Percentiles rank a stretch among this genome's conserved stretches.
phyloP scores from a whole-genome alignment of 2,113 vertebrate genomes.

The Synchiropus splendidus region DNA sequence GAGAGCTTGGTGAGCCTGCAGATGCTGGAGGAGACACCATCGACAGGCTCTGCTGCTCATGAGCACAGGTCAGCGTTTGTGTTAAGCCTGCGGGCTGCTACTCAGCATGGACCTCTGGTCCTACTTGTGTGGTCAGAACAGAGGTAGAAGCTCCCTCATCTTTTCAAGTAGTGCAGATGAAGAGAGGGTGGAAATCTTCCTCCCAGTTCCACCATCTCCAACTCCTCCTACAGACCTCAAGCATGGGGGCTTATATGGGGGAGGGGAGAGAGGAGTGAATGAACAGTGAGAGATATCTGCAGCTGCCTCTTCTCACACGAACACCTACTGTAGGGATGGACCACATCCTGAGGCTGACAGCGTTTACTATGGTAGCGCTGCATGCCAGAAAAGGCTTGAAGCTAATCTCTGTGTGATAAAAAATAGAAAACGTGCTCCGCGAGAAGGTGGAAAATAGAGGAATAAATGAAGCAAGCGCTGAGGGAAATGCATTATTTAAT shows the following conservation, averaged over 20 bases:
- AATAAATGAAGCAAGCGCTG: conserved; percentile 32
- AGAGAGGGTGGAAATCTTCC: conserved; percentile 18
- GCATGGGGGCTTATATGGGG: conserved; percentile 54
- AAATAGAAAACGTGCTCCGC: conserved; percentile 17
- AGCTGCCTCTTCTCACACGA: conserved; percentile 48
- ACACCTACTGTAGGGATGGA: conserved; percentile 41
- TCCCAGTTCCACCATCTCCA: conserved; percentile 35
- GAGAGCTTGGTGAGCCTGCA: conserved; percentile 33
- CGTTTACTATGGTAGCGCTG: neutral
- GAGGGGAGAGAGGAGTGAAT: conserved; percentile 54
- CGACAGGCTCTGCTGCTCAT: conserved; percentile 17
- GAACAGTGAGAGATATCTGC: conserved; percentile 46
- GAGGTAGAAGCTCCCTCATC: conserved; percentile 8
- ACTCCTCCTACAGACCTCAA: conserved; percentile 49
- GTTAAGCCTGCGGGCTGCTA: conserved; percentile 9
- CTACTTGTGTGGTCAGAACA: conserved; percentile 12
- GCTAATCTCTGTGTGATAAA: neutral
- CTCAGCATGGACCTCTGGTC: conserved; percentile 8
- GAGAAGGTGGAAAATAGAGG: conserved; percentile 25
- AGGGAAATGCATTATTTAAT: conserved; percentile 58
- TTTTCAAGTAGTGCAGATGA: neutral
- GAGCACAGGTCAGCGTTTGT: conserved; percentile 25
- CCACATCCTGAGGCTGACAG: conserved; percentile 25
- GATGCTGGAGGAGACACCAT: conserved; percentile 17
- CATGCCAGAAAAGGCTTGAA: conserved; percentile 1